These are phyloP conservation scores for Chamaetylas fuelleborni DNA, from an alignment of 2,113 vertebrate species.

Conservation along the genomic window DNA sequence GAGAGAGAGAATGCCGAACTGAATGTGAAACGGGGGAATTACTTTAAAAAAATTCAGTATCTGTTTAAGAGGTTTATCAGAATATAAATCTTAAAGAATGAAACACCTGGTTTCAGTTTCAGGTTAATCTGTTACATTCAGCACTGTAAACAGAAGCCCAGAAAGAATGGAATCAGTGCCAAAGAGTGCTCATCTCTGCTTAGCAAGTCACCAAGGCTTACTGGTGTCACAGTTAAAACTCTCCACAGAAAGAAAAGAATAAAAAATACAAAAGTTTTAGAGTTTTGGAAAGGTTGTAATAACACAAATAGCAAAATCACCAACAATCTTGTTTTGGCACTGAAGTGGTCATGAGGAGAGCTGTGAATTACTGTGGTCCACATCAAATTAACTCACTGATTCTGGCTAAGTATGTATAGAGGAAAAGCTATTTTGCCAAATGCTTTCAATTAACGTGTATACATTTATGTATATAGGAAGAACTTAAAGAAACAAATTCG, in stretches of 20 bases:
- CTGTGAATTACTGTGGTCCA: neutral
- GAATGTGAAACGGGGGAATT: neutral
- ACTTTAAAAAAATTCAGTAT: neutral
- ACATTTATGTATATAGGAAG: neutral
- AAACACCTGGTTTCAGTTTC: neutral
- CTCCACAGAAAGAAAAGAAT: neutral
- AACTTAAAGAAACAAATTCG: neutral
- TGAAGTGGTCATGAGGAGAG: neutral
- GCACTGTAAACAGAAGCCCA: neutral
- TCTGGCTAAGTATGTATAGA: neutral
- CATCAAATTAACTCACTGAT: neutral
- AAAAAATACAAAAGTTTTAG: neutral
- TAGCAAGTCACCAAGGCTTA: neutral
- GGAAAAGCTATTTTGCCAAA: neutral
- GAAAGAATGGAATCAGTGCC: neutral
- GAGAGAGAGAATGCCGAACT: neutral
- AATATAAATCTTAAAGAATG: constrained; percentile 18
- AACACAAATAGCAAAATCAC: neutral
- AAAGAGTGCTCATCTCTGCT: constrained; percentile 5
- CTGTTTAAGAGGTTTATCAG: neutral
- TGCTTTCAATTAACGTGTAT: neutral
- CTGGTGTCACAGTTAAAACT: neutral
- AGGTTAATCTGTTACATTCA: neutral
- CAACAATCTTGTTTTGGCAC: fast-evolving
- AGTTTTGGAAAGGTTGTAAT: neutral